Base-by-base conservation (phyloP, 2,113 vertebrate species). In the Lepisosteus osseus region DNA sequence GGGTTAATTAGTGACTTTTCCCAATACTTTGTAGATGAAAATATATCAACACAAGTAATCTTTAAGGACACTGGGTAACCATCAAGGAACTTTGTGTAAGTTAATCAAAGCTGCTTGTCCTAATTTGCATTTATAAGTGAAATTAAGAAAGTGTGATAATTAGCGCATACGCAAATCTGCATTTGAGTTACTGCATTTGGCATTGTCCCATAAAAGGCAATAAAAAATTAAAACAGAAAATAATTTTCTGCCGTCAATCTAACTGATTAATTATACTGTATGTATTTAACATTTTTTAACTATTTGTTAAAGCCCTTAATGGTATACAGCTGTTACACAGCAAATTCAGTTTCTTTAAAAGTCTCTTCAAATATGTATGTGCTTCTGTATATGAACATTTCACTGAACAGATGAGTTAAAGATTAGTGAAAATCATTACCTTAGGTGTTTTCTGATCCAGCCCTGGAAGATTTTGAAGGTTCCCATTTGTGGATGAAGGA, bases 81-180 rank as follows among this genome's bases (percentile, higher is more conserved):
- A 85, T 86, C 86, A 89, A 87, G 84, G 86, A 89, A 82, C 80
- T 79, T 13, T 72, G 67, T 65, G 72, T 62, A 70, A 70, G 67
- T 89, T 91, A 91, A 91, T 90, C 86, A 91, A 87, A 89, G 84
- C 84, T 85, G 41, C 77, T 79, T 56, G 72, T 75, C 67, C 82
- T 86, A 74, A 88, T 89, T 89, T 91, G 86, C 88, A 89, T 90
- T 87, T 86, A 81, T 89, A 86, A 91, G 89, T 81, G 81, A 77
- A 82, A 80, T 89, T 89, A 89, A 87, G 77, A 78, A 83, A 78
- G 71, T 71, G 65, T 44, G 54, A 77, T 78, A 84, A 81, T 84
- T 81, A 78, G 68, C 54, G 42, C 57, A 63, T 66, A 43, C 65
- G 73, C 59, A 55, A 65, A 72, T 72, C 4, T 17, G 9, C 7